Evolutionary conservation across 2,888 invertebrate species (phyloP), one percentile per base, ranked within the genome.

Genomic region (Anaspis maculata): DNA sequence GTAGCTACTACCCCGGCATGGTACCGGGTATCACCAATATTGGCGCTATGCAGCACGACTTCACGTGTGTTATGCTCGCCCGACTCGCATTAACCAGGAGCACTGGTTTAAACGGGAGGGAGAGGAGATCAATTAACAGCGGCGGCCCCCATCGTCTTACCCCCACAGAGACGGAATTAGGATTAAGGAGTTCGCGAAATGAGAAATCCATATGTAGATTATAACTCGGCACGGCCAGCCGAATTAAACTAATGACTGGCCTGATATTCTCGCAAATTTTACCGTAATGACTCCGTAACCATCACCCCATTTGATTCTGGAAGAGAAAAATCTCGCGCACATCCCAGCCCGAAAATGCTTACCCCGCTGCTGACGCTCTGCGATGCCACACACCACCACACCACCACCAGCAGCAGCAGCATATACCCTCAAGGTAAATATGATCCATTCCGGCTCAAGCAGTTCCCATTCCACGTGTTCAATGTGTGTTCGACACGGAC

Each of bases 1-100:
- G 38, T 30, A 34, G 36, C 30, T 27, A 37, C n/a, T n/a, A n/a
- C n/a, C 45, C 46, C 34, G 43, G 48, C 56, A 61, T 63, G 64
- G 64, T 50, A 64, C 64, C 40, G 61, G 54, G 56, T 64, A 63
- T 60, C 62, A 64, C 64, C 62, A 52, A 60, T 64, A 63, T 63
- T 62, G 59, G 60, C 57, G 60, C 57, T 61, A 55, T 59, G 59
- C 58, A 61, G 55, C 53, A 54, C 54, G 52, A 45, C 48, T 53
- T 53, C 51, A 56, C 57, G 54, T 54, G 55, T 54, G 49, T 49
- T 45, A 48, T 49, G 42, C 46, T 51, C 42, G 45, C 44, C 44
- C 41, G 42, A 41, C 47, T 42, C 42, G 39, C 46, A 51, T 47
- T 49, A 48, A 49, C 49, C 45, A 52, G 46, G 26, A 32, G 36